A percentile compares a stretch with the other conserved stretches of the same genome.
Conservation (phyloP, 2,113 vertebrate genomes). For the Chaetops frenatus region DNA sequence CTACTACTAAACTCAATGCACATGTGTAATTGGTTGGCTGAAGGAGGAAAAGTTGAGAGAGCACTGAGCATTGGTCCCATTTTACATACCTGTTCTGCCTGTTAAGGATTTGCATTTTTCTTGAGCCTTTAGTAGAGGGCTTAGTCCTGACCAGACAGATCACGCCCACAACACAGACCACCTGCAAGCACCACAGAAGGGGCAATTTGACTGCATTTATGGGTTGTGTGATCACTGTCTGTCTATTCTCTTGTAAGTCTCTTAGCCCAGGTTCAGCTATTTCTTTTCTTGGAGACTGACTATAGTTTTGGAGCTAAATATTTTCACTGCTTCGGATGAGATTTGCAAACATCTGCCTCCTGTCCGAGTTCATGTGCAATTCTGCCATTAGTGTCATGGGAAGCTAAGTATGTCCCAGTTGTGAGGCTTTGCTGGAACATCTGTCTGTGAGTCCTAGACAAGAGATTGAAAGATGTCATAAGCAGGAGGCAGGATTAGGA, state of each 20-base stretch:
- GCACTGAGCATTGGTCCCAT: not conserved
- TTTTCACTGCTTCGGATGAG: not conserved
- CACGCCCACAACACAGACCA: not conserved
- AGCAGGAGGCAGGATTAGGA: not conserved
- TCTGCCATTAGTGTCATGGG: not conserved
- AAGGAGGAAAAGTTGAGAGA: not conserved
- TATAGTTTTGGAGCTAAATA: not conserved
- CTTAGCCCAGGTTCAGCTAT: not conserved
- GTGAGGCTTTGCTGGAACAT: not conserved
- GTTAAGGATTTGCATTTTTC: not conserved
- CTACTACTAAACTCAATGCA: not conserved
- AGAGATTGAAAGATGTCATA: not conserved
- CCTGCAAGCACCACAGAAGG: not conserved
- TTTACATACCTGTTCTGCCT: not conserved
- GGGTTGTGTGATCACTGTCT: not conserved
- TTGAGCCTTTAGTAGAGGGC: not conserved
- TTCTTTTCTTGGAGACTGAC: not conserved
- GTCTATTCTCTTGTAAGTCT: not conserved
- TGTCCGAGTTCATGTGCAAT: not conserved
- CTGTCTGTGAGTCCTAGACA: not conserved
- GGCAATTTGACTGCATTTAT: not conserved
- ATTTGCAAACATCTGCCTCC: not conserved
- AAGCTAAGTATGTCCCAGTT: not conserved
- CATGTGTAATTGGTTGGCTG: not conserved
- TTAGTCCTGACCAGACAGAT: not conserved